Base-by-base conservation (phyloP, 2,113 vertebrate species). In the Bettongia penicillata region DNA sequence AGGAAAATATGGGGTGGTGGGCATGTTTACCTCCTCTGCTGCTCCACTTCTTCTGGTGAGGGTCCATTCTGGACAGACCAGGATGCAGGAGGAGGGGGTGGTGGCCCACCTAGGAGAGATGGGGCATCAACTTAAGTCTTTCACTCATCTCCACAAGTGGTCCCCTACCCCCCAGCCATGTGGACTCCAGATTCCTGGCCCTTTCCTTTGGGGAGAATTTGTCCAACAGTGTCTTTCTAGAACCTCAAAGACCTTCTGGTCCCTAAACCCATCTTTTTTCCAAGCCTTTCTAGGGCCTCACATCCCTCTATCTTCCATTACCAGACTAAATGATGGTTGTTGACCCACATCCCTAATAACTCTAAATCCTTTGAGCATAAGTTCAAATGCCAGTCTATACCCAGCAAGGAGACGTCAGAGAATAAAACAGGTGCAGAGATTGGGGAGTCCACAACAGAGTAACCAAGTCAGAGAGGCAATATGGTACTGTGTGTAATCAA, bases 1-100 rank as follows among this genome's bases (percentile, higher is more conserved):
- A 49, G 89, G 57, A 14, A 37, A 68, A 3, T 31, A 28, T 68
- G 57, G 28, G 55, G 31, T 37, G 31, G 91, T 48, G 37, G 51
- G 2, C 23, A 0, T 91, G 43, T 77, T 31, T 99, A 99, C 99
- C 99, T 99, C 97, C 98, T 98, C 97, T 99, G 99, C 50, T 99
- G 99, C 94, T 99, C 99, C 53, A 98, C 90, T 95, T 99, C 99
- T 94, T 99, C 99, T 1, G 98, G 98, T 84, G 99, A 98, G 5
- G 99, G 99, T 68, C 99, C 99, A 2, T 99, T 99, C 94, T 99
- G 99, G 90, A 97, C 96, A 0, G 98, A 98, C 96, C 97, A 97
- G 9, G 89, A 14, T 7, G 96, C 51, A 2, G 51, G 92, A 7
- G 95, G 90, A 4, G 68, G 77, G 0, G 91, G 90, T 10, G 26